Evolutionary conservation across 2,888 invertebrate genomes (phyloP), one percentile per base, ranked within the genome.

Genomic region (Apodemia hepburni): DNA sequence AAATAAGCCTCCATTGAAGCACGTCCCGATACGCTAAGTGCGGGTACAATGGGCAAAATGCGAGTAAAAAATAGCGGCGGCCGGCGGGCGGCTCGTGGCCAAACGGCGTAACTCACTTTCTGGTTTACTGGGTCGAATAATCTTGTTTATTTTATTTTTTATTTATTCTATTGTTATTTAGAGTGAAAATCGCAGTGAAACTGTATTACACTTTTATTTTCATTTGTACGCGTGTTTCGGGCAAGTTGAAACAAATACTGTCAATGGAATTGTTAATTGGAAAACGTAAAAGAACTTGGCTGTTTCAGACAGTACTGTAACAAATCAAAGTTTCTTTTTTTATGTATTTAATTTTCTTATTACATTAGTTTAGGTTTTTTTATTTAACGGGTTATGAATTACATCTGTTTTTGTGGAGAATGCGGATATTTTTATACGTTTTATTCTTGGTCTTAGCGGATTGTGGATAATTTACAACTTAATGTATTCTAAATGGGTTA

Each of bases 91-190:
- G 45, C 54, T 57, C 29, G 74, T 70, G 71, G 71, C 58, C 58
- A 73, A 47, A 68, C 69, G 73, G 74, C 73, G 75, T 74, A 73
- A 72, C 70, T 71, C 73, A 74, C 75, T 82, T 82, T 82, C 85
- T 82, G 80, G 81, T 81, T 86, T 81, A 87, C 82, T 89, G 75
- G 88, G 85, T 85, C 87, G 80, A 79, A 80, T 82, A 80, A 82
- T 80, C 68, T 74, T 73, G 71, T 79, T 80, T 80, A 78, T 79
- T 79, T 75, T 72, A 71, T 80, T 80, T 78, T 81, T 78, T 78
- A 72, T 74, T 79, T 78, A 72, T 74, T 79, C 73, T 69, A 71
- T 73, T 68, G 66, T 75, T 71, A 74, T 71, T 75, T 71, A 70
- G 65, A 80, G 79, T 78, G 80, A 81, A 82, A 85, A 83, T 80